A percentile compares a stretch with the other conserved stretches of the same genome.
These are phyloP conservation scores for Parasteatoda tepidariorum DNA, from an alignment of 1,140 invertebrate species.

Conservation along the genomic window DNA sequence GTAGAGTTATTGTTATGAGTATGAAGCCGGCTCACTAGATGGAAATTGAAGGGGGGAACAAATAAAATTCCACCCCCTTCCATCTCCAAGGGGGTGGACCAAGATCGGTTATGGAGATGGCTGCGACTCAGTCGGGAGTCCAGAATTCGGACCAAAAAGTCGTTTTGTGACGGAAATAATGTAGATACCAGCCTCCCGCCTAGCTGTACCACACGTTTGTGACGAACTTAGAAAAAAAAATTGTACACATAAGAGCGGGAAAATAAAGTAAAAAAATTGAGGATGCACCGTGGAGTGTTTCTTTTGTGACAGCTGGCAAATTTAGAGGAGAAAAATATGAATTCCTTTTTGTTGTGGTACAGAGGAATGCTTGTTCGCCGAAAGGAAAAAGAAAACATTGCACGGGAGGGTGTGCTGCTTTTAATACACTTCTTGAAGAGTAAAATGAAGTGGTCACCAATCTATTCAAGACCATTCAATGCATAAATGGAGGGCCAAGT, in stretches of 20 bases:
- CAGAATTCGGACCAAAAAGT: conserved; percentile 58
- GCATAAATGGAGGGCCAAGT: background rate
- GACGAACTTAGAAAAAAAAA: background rate
- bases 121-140: conserved; percentile 36
- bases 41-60: background rate
- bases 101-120: conserved; percentile 48
- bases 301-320: conserved; percentile 53
- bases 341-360: conserved; percentile 22
- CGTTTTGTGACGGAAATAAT: conserved; percentile 59
- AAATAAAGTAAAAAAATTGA: background rate
- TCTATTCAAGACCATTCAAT: background rate
- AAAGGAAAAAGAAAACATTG: background rate
- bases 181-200: conserved; percentile 37
- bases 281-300: conserved; percentile 10
- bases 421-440: background rate
- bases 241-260: too few species aligned
- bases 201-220: conserved; percentile 18
- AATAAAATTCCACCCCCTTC: background rate
- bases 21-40: conserved; percentile 1
- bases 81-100: conserved; percentile 34
- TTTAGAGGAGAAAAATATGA: conserved; percentile 24
- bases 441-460: background rate
- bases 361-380: conserved; percentile 6
- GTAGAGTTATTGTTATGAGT: conserved; percentile 24
- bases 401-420: background rate